These are phyloP conservation scores for Hydraecia micacea DNA, from an alignment of 2,888 invertebrate genomes.

Conservation along the genomic window DNA sequence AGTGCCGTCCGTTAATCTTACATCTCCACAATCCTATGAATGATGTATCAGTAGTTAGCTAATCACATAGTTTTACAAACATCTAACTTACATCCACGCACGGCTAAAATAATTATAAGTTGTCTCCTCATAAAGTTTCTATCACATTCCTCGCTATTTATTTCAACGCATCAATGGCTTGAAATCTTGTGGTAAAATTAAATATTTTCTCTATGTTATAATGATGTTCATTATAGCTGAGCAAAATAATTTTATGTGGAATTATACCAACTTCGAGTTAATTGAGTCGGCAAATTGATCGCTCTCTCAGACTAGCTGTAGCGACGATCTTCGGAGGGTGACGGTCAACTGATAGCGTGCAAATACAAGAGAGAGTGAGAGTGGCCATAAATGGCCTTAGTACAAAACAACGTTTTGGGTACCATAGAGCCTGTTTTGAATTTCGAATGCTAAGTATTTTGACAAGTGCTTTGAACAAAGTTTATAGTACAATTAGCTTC, in stretches of 20 bases:
- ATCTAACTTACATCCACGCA: conserved; percentile 10
- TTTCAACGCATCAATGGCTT: conserved; percentile 46
- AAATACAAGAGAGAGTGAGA: not conserved
- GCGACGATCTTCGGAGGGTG: not conserved
- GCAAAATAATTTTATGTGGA: not conserved
- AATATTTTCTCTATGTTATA: conserved; percentile 21
- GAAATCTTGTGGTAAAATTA: conserved; percentile 21
- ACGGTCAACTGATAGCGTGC: not conserved
- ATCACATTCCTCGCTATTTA: conserved; percentile 42
- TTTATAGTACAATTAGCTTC: too few relatives aligned
- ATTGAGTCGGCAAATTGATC: conserved; percentile 5
- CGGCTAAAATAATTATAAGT: conserved; percentile 44
- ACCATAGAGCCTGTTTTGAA: not conserved
- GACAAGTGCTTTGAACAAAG: not conserved
- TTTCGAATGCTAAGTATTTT: not conserved
- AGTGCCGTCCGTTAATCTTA: not conserved
- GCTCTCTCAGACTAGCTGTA: not conserved
- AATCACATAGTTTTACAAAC: conserved; percentile 44
- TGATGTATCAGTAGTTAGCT: conserved; percentile 32
- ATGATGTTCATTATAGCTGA: not conserved
- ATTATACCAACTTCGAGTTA: not conserved
- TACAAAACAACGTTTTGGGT: not conserved
- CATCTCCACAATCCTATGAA: conserved; percentile 24
- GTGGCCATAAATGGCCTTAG: not conserved
- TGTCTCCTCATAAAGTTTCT: conserved; percentile 38